A percentile compares a stretch with the other conserved stretches of the same genome.
Evolutionary conservation across 2,113 vertebrate genomes (phyloP).

Genomic region (Tympanuchus pallidicinctus): DNA sequence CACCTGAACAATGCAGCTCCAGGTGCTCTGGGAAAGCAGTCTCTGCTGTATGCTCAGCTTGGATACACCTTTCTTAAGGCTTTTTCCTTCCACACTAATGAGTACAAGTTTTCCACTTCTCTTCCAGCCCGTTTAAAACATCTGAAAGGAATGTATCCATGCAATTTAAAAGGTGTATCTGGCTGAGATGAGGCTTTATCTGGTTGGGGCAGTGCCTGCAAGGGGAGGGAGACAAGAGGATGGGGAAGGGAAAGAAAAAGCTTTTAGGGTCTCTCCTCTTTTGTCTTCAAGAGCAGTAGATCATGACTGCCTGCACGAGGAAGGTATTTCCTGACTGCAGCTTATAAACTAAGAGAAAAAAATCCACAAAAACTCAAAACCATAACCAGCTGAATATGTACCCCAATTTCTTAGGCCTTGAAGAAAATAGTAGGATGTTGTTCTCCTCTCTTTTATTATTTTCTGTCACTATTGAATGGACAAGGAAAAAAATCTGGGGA

Average conservation of each 20-base stretch:
- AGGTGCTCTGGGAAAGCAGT: background rate
- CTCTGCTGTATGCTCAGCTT: background rate
- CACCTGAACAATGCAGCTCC: rapidly evolving
- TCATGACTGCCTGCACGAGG: background rate
- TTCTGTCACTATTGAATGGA: background rate
- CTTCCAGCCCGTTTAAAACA: background rate
- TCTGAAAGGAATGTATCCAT: background rate
- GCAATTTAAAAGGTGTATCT: background rate
- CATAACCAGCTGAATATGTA: background rate
- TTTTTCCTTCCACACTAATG: background rate
- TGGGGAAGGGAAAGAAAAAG: background rate
- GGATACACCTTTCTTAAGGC: background rate
- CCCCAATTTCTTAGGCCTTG: background rate
- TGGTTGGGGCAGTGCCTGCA: background rate
- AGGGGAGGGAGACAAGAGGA: background rate
- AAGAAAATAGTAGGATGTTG: background rate
- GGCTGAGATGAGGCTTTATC: background rate
- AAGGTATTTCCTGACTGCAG: background rate
- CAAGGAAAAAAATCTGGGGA: background rate
- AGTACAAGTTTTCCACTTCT: background rate
- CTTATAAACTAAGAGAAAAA: background rate
- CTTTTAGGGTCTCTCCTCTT: background rate
- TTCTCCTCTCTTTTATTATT: background rate
- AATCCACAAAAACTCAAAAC: background rate
- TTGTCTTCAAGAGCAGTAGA: background rate